Percentiles rank a stretch among this genome's conserved stretches.
Conservation (phyloP, 2,888 invertebrate genomes). For the Dasysyrphus tricinctus region DNA sequence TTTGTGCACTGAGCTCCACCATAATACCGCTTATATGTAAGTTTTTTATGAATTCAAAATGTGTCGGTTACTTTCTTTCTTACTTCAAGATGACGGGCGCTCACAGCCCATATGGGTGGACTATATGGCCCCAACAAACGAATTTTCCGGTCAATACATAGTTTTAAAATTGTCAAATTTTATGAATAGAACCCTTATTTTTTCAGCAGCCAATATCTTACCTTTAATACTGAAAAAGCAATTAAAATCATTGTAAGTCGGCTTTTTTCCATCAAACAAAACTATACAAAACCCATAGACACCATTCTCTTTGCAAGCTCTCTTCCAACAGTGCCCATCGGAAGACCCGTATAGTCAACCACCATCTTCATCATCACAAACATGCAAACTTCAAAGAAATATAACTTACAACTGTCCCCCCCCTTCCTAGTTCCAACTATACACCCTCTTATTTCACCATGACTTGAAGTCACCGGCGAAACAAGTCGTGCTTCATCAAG, state of each 20-base stretch:
- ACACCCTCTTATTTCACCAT: not conserved
- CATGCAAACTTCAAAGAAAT: slow-evolving; percentile 27
- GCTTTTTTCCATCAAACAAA: not conserved
- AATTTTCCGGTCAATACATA: too few relatives aligned
- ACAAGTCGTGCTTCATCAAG: slow-evolving; percentile 66
- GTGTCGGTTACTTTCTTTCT: too few relatives aligned
- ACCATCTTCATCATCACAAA: slow-evolving; percentile 5
- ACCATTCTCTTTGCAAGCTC: not conserved
- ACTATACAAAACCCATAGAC: not conserved
- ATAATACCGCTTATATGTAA: too few relatives aligned
- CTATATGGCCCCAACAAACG: too few relatives aligned
- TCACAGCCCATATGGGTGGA: too few relatives aligned
- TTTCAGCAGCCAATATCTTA: not conserved
- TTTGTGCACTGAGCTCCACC: too few relatives aligned
- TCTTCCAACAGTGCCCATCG: not conserved
- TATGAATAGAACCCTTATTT: too few relatives aligned
- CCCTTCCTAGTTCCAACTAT: slow-evolving; percentile 10
- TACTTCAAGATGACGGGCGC: too few relatives aligned
- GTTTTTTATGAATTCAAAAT: too few relatives aligned
- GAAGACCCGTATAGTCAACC: not conserved
- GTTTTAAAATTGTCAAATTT: too few relatives aligned
- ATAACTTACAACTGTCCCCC: slow-evolving; percentile 3
- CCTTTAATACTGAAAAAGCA: not conserved
- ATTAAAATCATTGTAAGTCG: not conserved
- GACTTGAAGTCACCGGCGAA: slow-evolving; percentile 55